phyloP scores from a whole-genome alignment of 1,140 invertebrate species.

The Drosophila nigrodunni region DNA sequence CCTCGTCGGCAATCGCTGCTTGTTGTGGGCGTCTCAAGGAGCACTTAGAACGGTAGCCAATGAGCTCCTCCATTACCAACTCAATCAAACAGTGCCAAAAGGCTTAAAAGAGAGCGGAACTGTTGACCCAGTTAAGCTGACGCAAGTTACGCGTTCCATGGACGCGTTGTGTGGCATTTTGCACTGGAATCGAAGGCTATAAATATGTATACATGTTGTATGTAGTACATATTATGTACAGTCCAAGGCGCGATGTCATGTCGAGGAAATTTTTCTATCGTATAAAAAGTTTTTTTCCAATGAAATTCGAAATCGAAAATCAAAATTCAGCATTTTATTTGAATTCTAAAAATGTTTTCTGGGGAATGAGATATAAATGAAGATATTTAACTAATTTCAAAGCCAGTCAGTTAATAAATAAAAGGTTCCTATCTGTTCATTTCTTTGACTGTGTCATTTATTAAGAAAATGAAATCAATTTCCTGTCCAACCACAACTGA shows the following conservation, averaged over 20 bases:
- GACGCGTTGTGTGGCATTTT: slow-evolving; percentile 34
- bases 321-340: slow-evolving; percentile 10
- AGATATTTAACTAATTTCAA: neutral
- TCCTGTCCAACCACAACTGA: slow-evolving; percentile 8
- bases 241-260: slow-evolving; percentile 25
- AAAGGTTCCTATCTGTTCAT: neutral
- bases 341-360: neutral
- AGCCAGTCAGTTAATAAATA: neutral
- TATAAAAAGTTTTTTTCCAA: slow-evolving; percentile 19
- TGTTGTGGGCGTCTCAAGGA: slow-evolving; percentile 26
- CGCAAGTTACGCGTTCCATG: slow-evolving; percentile 24
- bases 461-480: slow-evolving; percentile 6
- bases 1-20: slow-evolving; percentile 47
- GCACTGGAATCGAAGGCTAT: slow-evolving; percentile 29
- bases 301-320: slow-evolving; percentile 14
- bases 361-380: neutral
- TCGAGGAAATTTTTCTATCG: slow-evolving; percentile 16
- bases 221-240: too few relatives aligned
- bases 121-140: slow-evolving; percentile 66
- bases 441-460: slow-evolving; percentile 9
- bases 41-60: neutral
- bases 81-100: neutral
- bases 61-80: neutral
- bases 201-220: slow-evolving; percentile 25
- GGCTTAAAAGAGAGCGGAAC: slow-evolving; percentile 34